A percentile compares a stretch with the other conserved stretches of the same genome.
Conservation (phyloP, 35 echinoderm and acorn worm genomes). For the Diadema setosum region DNA sequence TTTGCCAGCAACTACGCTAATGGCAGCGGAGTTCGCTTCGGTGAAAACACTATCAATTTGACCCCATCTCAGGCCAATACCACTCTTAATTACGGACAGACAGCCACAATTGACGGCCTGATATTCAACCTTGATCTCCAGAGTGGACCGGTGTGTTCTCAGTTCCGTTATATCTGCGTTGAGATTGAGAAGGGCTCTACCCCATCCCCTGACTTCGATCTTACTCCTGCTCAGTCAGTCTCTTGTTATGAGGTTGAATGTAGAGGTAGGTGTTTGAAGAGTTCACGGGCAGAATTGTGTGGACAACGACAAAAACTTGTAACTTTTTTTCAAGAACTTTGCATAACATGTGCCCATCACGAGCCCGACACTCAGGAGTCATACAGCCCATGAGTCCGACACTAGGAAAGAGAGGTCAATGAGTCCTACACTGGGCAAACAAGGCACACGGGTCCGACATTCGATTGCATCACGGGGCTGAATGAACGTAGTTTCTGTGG, state of each 20-base stretch:
- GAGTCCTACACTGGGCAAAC: too few relatives aligned
- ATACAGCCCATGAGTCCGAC: too few relatives aligned
- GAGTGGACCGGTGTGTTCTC: slow-evolving; percentile 17
- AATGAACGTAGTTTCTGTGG: too few relatives aligned
- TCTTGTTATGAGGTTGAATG: slow-evolving; percentile 40
- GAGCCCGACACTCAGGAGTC: too few relatives aligned
- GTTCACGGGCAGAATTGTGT: neutral
- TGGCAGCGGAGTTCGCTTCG: neutral
- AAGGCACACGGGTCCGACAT: too few relatives aligned
- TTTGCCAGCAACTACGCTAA: neutral
- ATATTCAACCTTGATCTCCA: slow-evolving; percentile 9
- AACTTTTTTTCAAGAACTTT: too few relatives aligned
- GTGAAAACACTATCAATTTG: neutral
- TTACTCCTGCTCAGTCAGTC: neutral
- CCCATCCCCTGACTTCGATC: slow-evolving; percentile 53
- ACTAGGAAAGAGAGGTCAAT: too few relatives aligned
- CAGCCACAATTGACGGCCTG: neutral
- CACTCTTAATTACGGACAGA: slow-evolving; percentile 7
- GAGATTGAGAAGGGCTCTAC: slow-evolving; percentile 58
- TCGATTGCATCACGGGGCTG: too few relatives aligned
- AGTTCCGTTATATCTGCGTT: slow-evolving; percentile 57
- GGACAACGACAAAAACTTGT: neutral
- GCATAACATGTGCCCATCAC: too few relatives aligned
- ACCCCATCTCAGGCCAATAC: slow-evolving; percentile 15
- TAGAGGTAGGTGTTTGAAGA: slow-evolving; percentile 12